Evolutionary conservation across 2,888 invertebrate genomes (phyloP), one percentile per base, ranked within the genome.

Genomic region (Tachina fera): DNA sequence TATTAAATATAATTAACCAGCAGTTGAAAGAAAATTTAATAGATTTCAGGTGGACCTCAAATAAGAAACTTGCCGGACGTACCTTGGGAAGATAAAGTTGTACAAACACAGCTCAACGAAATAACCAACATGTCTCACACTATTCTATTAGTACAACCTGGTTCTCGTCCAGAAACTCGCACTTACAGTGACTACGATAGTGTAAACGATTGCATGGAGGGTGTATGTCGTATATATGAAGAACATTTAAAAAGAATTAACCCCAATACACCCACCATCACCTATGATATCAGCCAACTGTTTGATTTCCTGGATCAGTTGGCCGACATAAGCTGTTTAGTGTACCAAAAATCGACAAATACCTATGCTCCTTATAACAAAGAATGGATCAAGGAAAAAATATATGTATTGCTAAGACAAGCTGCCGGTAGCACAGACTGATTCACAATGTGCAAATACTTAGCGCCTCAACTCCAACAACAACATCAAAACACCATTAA

Each of bases 351-450:
- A 92, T 96, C 97, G 9, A 97, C 97, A 58, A 98, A 98, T 91
- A 98, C 98, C 0, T 99, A 99, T 91, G 97, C 98, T 1, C 99
- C 99, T 0, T 99, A 99, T 93, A 99, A 99, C 93, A 99, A 99
- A 93, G 98, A 98, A 90, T 99, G 99, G 99, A 98, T 99, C 82
- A 99, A 99, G 93, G 99, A 99, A 92, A 98, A 99, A 92, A 98
- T 99, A 87, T 99, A 99, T 91, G 96, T 98, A 6, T 93, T 99
- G 89, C 93, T 99, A 87, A 96, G 98, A 88, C 98, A 98, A 93
- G 98, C 98, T 0, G 97, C 97, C 0, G 97, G 96, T 58, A 88
- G 83, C 67, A 82, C 84, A 63, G 87, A 87, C 76, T 88, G 87
- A 88, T 87, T 51, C 43, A 56, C 16, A 79, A 53, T 16, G 22